Percentiles rank a stretch among this genome's conserved stretches.
phyloP scores from a whole-genome alignment of 1,140 invertebrate species.

The Stegodyphus mimosarum region DNA sequence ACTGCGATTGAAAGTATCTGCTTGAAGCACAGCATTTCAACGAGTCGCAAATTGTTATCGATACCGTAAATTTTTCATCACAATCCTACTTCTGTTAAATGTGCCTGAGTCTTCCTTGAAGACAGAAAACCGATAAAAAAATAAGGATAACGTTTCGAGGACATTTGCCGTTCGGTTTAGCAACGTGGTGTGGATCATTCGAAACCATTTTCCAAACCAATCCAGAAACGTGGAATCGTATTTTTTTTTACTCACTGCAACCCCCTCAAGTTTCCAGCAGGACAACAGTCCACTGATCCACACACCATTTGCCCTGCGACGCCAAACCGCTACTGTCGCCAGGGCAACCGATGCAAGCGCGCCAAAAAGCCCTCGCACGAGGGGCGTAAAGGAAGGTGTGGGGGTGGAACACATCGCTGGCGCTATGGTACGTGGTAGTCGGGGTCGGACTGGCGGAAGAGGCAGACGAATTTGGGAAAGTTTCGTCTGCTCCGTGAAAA shows the following conservation, averaged over 20 bases:
- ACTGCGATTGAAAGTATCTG: too few species aligned
- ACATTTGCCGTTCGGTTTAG: too few species aligned
- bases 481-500: background rate
- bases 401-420: background rate
- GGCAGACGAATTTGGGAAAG: slow-evolving; percentile 22
- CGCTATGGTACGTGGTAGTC: slow-evolving; percentile 28
- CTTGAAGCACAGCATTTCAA: too few species aligned
- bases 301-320: background rate
- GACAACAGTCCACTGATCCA: background rate
- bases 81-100: too few species aligned
- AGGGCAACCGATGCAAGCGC: slow-evolving; percentile 23
- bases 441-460: slow-evolving; percentile 25
- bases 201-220: too few species aligned
- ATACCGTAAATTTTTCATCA: too few species aligned
- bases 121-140: too few species aligned
- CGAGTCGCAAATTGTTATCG: too few species aligned
- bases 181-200: too few species aligned
- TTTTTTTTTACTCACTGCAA: background rate
- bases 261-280: slow-evolving; percentile 15
- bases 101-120: too few species aligned
- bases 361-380: slow-evolving; percentile 20
- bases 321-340: slow-evolving; percentile 26
- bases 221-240: too few species aligned
- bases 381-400: slow-evolving; percentile 22
- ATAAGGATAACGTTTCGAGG: too few species aligned